phyloP scores from a whole-genome alignment of 2,113 vertebrate genomes.

The Chaetodon trifascialis region DNA sequence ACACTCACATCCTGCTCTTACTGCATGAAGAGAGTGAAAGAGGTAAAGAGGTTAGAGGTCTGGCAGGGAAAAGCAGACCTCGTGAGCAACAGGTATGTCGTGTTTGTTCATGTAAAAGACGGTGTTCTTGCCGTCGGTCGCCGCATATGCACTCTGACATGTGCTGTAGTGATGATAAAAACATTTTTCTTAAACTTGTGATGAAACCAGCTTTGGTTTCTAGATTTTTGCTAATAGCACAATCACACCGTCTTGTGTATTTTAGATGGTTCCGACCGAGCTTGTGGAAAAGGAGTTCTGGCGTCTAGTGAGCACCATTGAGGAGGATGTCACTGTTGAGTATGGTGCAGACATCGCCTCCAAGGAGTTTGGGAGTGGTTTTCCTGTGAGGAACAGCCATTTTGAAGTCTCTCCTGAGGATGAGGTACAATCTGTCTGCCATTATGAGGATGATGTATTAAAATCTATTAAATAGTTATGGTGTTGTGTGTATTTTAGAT shows the following conservation, averaged over 20 bases:
- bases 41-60: neutral
- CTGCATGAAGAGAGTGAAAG: neutral
- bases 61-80: neutral
- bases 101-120: neutral
- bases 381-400: conserved; percentile 91
- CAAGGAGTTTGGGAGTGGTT: conserved; percentile 98
- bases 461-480: neutral
- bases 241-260: neutral
- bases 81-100: neutral
- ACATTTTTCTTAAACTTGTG: neutral
- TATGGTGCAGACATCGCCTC: conserved; percentile 98
- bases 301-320: conserved; percentile 96
- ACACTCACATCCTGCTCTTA: too few relatives aligned
- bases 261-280: conserved; percentile 98
- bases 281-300: conserved; percentile 99
- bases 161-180: neutral
- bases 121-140: neutral
- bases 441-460: neutral
- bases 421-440: conserved; percentile 84
- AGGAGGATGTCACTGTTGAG: conserved; percentile 98
- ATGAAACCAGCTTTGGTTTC: neutral
- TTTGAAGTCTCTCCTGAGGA: conserved; percentile 91
- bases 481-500: neutral
- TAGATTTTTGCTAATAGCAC: neutral
- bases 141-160: neutral